These are phyloP conservation scores for Urocynchramus pylzowi DNA, from an alignment of 2,113 vertebrate genomes.

Conservation along the genomic window DNA sequence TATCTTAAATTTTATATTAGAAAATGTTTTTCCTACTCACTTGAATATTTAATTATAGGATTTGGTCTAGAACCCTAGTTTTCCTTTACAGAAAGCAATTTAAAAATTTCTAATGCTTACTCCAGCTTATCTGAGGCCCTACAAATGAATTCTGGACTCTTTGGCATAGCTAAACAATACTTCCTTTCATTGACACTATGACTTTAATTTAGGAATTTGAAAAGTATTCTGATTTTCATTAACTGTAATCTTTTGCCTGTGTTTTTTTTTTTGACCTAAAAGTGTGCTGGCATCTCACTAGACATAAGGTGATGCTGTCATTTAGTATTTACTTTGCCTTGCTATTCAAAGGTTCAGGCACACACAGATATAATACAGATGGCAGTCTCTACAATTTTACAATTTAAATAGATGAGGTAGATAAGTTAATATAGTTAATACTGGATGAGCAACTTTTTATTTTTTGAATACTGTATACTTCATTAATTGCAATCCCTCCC, in stretches of 20 bases:
- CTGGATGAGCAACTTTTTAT: not conserved
- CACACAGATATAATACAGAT: not conserved
- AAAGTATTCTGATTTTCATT: not conserved
- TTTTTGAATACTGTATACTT: not conserved
- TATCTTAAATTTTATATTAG: not conserved
- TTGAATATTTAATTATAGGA: not conserved
- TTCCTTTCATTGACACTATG: not conserved
- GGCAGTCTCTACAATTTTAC: not conserved
- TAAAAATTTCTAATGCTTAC: not conserved
- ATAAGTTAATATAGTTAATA: not conserved
- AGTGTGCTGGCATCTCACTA: not conserved
- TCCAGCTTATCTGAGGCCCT: not conserved
- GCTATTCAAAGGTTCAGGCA: not conserved
- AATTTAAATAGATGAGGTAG: not conserved
- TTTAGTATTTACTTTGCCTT: not conserved
- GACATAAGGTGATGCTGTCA: not conserved
- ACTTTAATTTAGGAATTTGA: not conserved
- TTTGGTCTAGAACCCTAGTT: not conserved
- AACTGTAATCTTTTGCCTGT: not conserved
- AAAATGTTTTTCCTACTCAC: not conserved
- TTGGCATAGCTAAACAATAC: not conserved
- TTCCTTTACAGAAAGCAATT: not conserved
- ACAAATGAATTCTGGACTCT: not conserved
- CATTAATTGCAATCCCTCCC: not conserved
- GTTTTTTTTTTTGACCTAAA: not conserved